phyloP scores from a whole-genome alignment of 2,888 invertebrate species.

The Synanthedon formicaeformis region DNA sequence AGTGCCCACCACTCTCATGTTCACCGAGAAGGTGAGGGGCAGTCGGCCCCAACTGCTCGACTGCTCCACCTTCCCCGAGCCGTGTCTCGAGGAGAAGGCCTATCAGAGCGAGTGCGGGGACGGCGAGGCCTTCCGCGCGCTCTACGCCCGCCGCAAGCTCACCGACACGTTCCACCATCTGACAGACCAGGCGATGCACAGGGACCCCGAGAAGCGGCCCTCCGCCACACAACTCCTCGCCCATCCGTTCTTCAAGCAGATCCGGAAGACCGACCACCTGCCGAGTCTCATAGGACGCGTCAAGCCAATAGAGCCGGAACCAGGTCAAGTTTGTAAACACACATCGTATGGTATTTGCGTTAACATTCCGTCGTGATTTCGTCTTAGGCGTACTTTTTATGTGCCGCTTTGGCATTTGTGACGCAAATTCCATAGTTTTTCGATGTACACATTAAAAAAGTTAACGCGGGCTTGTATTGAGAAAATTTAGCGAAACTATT shows the following conservation, averaged over 20 bases:
- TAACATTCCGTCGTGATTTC: no score
- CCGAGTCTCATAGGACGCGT: conserved; percentile 76
- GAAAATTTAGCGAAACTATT: no score
- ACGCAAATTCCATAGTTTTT: no score
- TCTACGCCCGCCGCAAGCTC: conserved; percentile 74
- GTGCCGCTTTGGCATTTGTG: no score
- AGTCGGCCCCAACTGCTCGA: conserved; percentile 81
- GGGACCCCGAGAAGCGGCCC: conserved; percentile 77
- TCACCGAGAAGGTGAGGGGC: conserved; percentile 89
- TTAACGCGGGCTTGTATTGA: no score
- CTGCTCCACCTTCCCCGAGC: conserved; percentile 75
- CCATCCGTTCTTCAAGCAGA: conserved; percentile 84
- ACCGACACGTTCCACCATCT: conserved; percentile 83
- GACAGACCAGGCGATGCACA: conserved; percentile 78
- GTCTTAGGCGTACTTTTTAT: no score
- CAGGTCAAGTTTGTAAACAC: conserved; percentile 61
- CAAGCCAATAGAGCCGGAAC: conserved; percentile 74
- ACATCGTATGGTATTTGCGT: no score
- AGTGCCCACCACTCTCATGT: conserved; percentile 88
- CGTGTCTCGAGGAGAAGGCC: conserved; percentile 47
- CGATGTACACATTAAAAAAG: no score
- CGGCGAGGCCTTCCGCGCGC: conserved; percentile 57
- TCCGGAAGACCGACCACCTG: conserved; percentile 71
- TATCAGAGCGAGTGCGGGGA: conserved; percentile 61
- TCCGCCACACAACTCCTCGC: conserved; percentile 76